Conservation (phyloP, 2,113 vertebrate species). For the Mus musculus region DNA sequence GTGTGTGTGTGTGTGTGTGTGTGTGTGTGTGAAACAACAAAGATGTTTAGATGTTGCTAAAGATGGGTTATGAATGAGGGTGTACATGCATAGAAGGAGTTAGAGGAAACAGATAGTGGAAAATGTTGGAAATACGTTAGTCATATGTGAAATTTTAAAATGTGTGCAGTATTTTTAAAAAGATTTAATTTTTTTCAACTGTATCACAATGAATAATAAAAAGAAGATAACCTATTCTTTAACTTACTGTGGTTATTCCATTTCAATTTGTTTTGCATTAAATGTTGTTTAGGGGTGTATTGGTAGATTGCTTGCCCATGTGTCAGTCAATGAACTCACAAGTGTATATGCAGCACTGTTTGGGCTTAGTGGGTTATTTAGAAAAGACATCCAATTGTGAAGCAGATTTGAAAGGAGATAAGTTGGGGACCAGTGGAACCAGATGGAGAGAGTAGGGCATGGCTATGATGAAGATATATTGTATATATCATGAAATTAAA, state of each 20-base stretch:
- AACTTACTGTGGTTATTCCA: not conserved
- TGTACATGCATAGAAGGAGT: not conserved
- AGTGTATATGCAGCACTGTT: not conserved
- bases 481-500: not conserved
- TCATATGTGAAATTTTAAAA: not conserved
- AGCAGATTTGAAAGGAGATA: not conserved
- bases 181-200: not conserved
- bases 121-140: not conserved
- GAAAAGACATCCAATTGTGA: too few relatives aligned
- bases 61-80: not conserved
- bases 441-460: not conserved
- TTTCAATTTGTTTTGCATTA: not conserved
- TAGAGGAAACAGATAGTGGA: not conserved
- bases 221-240: not conserved
- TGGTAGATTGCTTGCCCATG: not conserved
- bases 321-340: not conserved
- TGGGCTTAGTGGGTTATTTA: too few relatives aligned
- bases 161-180: not conserved
- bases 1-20: not conserved
- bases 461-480: not conserved
- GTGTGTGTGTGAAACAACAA: not conserved
- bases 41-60: not conserved
- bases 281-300: not conserved
- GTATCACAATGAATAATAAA: not conserved
- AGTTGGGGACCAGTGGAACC: rapidly evolving